Conservation (phyloP, 2,888 invertebrate species). For the Hypomecis atomaria region DNA sequence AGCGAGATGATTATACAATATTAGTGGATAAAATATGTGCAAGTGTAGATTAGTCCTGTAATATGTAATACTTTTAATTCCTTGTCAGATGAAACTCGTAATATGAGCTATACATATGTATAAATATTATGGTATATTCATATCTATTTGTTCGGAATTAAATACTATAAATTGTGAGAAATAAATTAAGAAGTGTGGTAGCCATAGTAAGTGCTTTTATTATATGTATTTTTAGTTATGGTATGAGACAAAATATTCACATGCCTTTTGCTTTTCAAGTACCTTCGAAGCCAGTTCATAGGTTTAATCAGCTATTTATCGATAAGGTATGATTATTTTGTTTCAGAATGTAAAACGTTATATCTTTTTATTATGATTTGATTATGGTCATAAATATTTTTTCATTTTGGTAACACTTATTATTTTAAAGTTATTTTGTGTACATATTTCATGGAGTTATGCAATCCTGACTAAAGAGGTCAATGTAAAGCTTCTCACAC, state of each 20-base stretch:
- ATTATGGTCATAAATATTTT: no score
- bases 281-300: neutral
- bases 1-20: neutral
- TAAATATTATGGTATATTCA: neutral
- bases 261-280: neutral
- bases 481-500: no score
- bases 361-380: neutral
- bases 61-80: neutral
- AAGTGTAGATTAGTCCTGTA: neutral
- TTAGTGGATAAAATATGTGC: conserved; percentile 1
- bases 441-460: no score
- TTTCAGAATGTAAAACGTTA: conserved; percentile 1
- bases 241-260: conserved; percentile 2
- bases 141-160: neutral
- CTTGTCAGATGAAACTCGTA: neutral
- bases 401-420: neutral
- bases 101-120: neutral
- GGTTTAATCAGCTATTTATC: neutral
- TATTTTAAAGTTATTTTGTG: conserved; percentile 1
- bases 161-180: neutral
- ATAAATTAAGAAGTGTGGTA: conserved; percentile 12
- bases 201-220: conserved; percentile 4
- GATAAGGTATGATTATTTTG: conserved; percentile 4
- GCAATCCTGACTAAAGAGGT: no score
- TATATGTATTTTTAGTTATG: neutral